Base-by-base conservation (phyloP, 35 echinoderm and acorn worm genomes). In the Eucidaris tribuloides region DNA sequence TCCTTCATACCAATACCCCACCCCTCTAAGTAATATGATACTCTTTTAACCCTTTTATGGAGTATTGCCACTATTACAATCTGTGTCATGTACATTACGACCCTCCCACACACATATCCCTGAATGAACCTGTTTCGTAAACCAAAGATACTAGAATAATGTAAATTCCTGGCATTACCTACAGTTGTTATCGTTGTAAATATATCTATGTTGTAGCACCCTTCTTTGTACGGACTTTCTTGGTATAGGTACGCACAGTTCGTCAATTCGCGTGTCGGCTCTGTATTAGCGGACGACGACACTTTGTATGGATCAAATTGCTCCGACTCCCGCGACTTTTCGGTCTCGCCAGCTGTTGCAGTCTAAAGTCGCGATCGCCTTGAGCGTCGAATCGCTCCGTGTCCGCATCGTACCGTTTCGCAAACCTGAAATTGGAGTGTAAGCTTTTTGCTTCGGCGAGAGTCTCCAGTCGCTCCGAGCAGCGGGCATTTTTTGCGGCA, bases 301-400 rank as follows among this genome's bases (percentile, higher is more conserved):
- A 99, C 86, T 56, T 90, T 99, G 59, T 99, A 99, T 13, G 96
- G 96, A 71, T 99, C 96, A 77, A 78, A 99, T 46, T 92, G 89
- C 50, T 99, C 96, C 29, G 57, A 58, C 83, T 99, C 14, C 91
- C 86, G 22, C 96, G 76, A 49, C 91, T 93, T 58, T 89, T 99
- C 39, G 96, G 96, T 24, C 96, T 63, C 29, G 96, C 86, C 17
- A 99, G 48, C 71, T 99, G 96, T 83, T 99, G 96, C 17, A 99
- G 15, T 17, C 96, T 77, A 61, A 99, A 50, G 23, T 86, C 84
- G 9, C 90, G 90, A 2, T 93, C 89, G 3, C 90, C 96, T 39
- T 93, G 89, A 18, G 90, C 61, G 19, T 82, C 77, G 1, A 91
- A 89, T 19, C 93, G 90, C 19, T 83, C 49, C 19, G 87, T 80